phyloP scores from a whole-genome alignment of 2,113 vertebrate genomes.

The Equus quagga region DNA sequence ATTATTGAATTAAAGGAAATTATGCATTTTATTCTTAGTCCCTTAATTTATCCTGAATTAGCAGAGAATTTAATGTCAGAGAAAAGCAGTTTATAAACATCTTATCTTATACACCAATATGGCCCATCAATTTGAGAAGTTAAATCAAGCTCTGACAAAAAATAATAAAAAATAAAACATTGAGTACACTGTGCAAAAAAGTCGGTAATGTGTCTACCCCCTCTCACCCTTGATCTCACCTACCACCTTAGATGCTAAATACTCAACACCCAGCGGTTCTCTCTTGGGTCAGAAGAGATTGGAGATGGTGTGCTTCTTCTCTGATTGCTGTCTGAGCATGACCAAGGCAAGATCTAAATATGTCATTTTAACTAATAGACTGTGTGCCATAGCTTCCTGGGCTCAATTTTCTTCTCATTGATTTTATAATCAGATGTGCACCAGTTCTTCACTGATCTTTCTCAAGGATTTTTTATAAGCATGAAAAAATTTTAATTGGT shows the following conservation, averaged over 20 bases:
- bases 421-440: slow-evolving; percentile 11
- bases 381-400: not conserved
- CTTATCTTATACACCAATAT: not conserved
- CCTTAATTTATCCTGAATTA: not conserved
- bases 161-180: not conserved
- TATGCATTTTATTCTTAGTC: not conserved
- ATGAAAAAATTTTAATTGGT: slow-evolving; percentile 25
- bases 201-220: not conserved
- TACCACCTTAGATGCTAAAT: not conserved
- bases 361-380: not conserved
- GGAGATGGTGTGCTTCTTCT: not conserved
- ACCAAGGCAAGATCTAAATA: not conserved
- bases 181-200: not conserved
- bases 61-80: not conserved
- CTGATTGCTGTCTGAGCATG: not conserved
- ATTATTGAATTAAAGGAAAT: not conserved
- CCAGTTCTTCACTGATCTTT: not conserved
- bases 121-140: not conserved
- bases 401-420: slow-evolving; percentile 53
- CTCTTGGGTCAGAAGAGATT: not conserved
- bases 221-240: not conserved
- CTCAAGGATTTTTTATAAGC: not conserved
- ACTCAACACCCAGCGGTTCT: not conserved
- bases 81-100: not conserved
- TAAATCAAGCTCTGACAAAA: not conserved